Base-by-base conservation (phyloP, 2,888 invertebrate genomes). In the Polietes domitor region DNA sequence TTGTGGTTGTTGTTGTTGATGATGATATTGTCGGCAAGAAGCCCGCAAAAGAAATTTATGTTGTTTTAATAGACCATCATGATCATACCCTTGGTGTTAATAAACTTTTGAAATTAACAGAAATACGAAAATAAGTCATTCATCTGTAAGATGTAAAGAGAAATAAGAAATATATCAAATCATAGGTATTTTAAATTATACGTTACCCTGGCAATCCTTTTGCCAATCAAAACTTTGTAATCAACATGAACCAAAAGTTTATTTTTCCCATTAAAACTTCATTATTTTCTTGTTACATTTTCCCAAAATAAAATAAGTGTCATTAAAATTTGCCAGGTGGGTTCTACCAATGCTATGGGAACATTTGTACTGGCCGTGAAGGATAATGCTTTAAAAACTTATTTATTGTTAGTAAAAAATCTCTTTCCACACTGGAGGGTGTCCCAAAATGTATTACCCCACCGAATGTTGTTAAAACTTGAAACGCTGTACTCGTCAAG, bases 171-270 rank as follows among this genome's bases (percentile, higher is more conserved):
- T 41, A 24, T 10, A 65, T 61, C 17, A 43, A 65, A 55, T 63
- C 41, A 63, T 77, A 47, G 55, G n/a, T n/a, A 12, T 10, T 21
- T 65, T 37, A 65, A 17, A 37, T 47, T 32, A 9, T n/a, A 32
- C 68, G 80, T 83, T 83, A 63, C 83, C 73, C 73, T 24, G 77
- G 73, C 24, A 70, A 74, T 19, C n/a, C 37, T 63, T 74, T 80
- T 70, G n/a, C 5, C 19, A 73, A 76, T 73, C 9, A 28, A 28
- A 80, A 83, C 79, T 83, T 83, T 76, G 17, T 71, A 74, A 80
- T 80, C 77, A 83, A 50, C 63, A 50, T 79, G 3, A 68, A 73
- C 70, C 12, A 10, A 6, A 68, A 73, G 41, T 28, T 37, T 7
- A 24, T 55, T 24, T 0, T 12, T 37, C 28, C 15, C 19, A 58